Evolutionary conservation across 2,888 invertebrate genomes (phyloP), one percentile per base, ranked within the genome.

Genomic region (Sinelater perroti): DNA sequence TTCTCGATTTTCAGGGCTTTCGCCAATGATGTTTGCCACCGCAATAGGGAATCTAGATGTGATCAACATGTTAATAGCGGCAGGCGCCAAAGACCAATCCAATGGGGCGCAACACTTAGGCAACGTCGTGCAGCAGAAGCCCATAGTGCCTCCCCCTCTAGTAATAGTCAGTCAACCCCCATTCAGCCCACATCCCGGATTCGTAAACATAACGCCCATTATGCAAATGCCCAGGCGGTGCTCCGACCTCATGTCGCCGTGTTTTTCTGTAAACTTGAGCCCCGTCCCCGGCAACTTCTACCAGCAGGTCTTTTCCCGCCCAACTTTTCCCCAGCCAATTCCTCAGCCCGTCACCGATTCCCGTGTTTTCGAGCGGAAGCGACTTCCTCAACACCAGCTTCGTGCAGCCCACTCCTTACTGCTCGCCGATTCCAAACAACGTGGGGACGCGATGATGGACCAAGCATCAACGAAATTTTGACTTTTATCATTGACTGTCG

Each of bases 21-120:
- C 75, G 3, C 75, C 76, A 2, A 50, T 74, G n/a, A 76, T 75
- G 73, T 75, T 75, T 55, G 75, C 75, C 7, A 68, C 70, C 18
- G 71, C 72, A 13, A 65, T 72, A 59, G 67, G 72, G 44, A 70
- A 73, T 59, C 30, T 52, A 5, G 58, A 65, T 17, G 68, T 70
- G 2, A 68, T 68, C 28, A 59, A 62, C 2, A 33, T 67, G 4
- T 62, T 77, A 18, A 38, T 70, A 5, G 21, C 61, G 31, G 65
- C 68, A 17, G 69, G 71, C 21, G 74, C 72, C n/a, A 21, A 11
- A 14, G 17, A 3, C 2, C 3, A 13, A 35, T 2, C 16, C 1
- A 2, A 16, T 10, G 11, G 16, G 8, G 11, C 16, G 17, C 14
- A 16, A 3, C 16, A 11, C 7, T 6, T 11, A 11, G 3, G 7